Evolutionary conservation across 2,888 invertebrate species (phyloP).

Genomic region (Orthosia cruda): DNA sequence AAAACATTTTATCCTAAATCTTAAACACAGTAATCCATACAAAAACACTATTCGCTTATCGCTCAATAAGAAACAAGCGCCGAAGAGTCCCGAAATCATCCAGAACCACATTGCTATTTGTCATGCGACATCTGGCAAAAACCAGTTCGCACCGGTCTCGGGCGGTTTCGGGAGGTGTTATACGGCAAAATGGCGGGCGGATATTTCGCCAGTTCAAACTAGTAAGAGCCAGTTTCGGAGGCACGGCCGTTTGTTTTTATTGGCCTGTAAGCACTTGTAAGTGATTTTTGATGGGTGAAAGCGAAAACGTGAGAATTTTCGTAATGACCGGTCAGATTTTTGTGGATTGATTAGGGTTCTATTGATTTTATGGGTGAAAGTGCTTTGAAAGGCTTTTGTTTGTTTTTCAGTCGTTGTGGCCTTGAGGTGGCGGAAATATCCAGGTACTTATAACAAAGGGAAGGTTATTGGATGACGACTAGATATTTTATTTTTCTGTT

Average conservation of each 20-base stretch:
- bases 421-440: too few species aligned
- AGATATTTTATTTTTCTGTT: too few species aligned
- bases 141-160: slow-evolving; percentile 80
- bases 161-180: slow-evolving; percentile 74
- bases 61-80: slow-evolving; percentile 60
- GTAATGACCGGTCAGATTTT: slow-evolving; percentile 48
- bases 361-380: slow-evolving; percentile 49
- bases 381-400: background rate
- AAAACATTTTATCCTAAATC: background rate
- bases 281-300: slow-evolving; percentile 75
- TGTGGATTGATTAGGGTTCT: slow-evolving; percentile 49
- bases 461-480: too few species aligned
- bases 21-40: background rate
- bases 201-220: slow-evolving; percentile 70
- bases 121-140: slow-evolving; percentile 84
- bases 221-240: slow-evolving; percentile 68
- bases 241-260: slow-evolving; percentile 76
- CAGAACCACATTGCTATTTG: slow-evolving; percentile 84
- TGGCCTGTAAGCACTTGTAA: slow-evolving; percentile 73
- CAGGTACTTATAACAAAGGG: too few species aligned
- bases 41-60: slow-evolving; percentile 51
- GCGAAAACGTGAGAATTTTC: slow-evolving; percentile 64
- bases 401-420: background rate
- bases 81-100: slow-evolving; percentile 79
- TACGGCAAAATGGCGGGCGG: slow-evolving; percentile 70